These are phyloP conservation scores for Lipophrys pholis DNA, from an alignment of 2,113 vertebrate genomes.

Conservation along the genomic window DNA sequence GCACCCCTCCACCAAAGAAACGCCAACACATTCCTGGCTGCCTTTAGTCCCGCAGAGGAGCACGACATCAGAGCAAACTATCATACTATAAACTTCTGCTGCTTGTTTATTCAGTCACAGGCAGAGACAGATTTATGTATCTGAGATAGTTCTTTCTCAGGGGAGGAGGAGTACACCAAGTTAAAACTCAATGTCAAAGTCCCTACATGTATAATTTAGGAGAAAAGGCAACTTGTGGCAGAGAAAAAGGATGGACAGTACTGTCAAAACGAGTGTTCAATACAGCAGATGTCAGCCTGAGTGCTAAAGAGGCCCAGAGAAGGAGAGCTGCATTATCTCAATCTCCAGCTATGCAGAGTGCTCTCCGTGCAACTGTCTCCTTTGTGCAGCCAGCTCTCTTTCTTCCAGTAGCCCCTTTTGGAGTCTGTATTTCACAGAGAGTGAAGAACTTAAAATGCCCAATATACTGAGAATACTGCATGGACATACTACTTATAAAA, in stretches of 20 bases:
- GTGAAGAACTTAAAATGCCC: neutral
- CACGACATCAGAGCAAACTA: constrained; percentile 26
- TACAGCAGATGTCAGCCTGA: constrained; percentile 76
- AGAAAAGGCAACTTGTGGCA: constrained; percentile 35
- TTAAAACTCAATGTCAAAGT: constrained; percentile 21
- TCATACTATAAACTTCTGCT: constrained; percentile 25
- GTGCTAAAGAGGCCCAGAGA: constrained; percentile 73
- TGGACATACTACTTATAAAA: neutral
- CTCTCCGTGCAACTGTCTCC: constrained; percentile 44
- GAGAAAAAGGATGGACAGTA: constrained; percentile 39
- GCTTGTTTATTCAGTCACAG: neutral
- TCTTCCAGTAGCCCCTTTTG: constrained; percentile 8
- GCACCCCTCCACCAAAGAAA: constrained; percentile 52
- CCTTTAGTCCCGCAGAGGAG: constrained; percentile 38
- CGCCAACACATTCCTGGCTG: constrained; percentile 58
- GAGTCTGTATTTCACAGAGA: neutral
- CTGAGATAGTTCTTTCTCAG: neutral
- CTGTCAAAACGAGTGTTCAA: constrained; percentile 55
- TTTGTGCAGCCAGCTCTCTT: constrained; percentile 5
- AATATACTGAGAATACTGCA: no score
- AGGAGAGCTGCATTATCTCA: constrained; percentile 81
- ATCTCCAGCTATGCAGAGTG: constrained; percentile 71
- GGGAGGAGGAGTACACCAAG: neutral
- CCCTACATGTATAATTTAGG: constrained; percentile 29
- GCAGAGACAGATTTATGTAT: constrained; percentile 9